Base-by-base conservation (phyloP, 2,888 invertebrate genomes). In the Buathra laborator region DNA sequence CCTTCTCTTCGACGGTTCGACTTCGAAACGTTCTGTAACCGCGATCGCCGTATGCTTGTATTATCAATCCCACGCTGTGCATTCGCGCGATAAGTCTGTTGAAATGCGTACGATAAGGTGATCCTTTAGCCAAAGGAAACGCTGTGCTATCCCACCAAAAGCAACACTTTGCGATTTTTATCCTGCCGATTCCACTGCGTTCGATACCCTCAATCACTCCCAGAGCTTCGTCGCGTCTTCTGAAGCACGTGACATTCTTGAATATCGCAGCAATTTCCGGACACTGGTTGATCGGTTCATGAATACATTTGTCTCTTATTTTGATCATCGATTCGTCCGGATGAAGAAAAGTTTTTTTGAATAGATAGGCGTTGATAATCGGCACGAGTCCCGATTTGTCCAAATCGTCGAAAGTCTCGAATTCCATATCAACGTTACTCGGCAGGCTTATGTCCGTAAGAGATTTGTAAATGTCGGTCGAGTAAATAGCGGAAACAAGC, bases 371-470 rank as follows among this genome's bases (percentile, higher is more conserved):
- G 10, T 32, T 59, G 0, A 87, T 76, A 3, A 87, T 14, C 6
- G 85, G 86, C 10, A 59, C 80, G 10, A 89, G 43, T 7, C 80
- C 80, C 5, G 87, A 84, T 1, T 84, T 14, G 14, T 84, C 87
- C 2, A 89, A 74, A 56, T 87, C 87, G 1, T 83, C 43, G 32
- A 86, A 77, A 14, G 48, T 81, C 1, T 48, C 1, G n/a, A 85
- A 83, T 6, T 78, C 68, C 32, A 44, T 43, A 19, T 79, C 77
- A 0, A 6, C 44, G 0, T 32, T 62, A 0, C 10, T 44, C 6
- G 51, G 43, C 10, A 86, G 46, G 43, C 82, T 85, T 14, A 84
- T 24, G 44, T 81, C 32, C 0, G 86, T 87, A 19, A 89, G 51
- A 10, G 81, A 68, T 6, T 72, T 53, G 46, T 86, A 88, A 44